A percentile compares a stretch with the other conserved stretches of the same genome.
Evolutionary conservation across 2,797 vertebrate species (phyloP).

Genomic region (Tragelaphus oryx): DNA sequence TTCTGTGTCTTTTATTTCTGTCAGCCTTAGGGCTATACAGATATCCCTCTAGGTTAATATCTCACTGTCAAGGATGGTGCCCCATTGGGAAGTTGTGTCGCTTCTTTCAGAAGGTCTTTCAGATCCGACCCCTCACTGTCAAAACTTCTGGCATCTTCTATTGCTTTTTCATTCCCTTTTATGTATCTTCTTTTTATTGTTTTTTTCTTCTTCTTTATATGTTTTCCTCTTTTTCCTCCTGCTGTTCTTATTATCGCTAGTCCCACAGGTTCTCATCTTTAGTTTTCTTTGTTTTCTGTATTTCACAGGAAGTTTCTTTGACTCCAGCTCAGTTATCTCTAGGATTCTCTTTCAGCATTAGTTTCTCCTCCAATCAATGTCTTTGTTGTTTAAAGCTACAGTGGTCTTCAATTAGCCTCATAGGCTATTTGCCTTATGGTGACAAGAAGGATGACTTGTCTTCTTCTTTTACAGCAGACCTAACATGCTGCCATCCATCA

Average conservation of each 20-base stretch:
- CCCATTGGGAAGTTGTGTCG: slow-evolving; percentile 51
- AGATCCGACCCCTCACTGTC: slow-evolving; percentile 64
- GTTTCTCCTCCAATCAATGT: slow-evolving; percentile 70
- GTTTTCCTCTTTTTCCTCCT: slow-evolving; percentile 69
- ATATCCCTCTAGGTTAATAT: slow-evolving; percentile 62
- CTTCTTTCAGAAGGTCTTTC: slow-evolving; percentile 72
- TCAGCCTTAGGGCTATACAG: slow-evolving; percentile 20
- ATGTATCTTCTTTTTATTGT: slow-evolving; percentile 71
- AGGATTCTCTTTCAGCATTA: slow-evolving; percentile 63
- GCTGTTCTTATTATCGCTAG: slow-evolving; percentile 75
- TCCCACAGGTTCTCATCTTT: slow-evolving; percentile 72
- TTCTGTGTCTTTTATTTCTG: slow-evolving; percentile 55
- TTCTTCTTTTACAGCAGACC: slow-evolving; percentile 53
- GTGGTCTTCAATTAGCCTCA: slow-evolving; percentile 53
- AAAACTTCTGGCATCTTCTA: slow-evolving; percentile 71
- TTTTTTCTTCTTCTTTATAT: slow-evolving; percentile 53
- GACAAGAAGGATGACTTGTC: slow-evolving; percentile 56
- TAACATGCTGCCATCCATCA: slow-evolving; percentile 51
- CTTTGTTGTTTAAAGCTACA: slow-evolving; percentile 71
- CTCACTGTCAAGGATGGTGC: slow-evolving; percentile 54
- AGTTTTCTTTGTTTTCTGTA: slow-evolving; percentile 75
- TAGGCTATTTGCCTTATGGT: slow-evolving; percentile 55
- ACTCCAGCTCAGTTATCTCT: slow-evolving; percentile 53
- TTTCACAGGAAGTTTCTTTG: slow-evolving; percentile 71
- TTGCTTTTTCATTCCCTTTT: slow-evolving; percentile 74